Conservation (phyloP, 1,140 invertebrate species). For the Amyelois transitella region DNA sequence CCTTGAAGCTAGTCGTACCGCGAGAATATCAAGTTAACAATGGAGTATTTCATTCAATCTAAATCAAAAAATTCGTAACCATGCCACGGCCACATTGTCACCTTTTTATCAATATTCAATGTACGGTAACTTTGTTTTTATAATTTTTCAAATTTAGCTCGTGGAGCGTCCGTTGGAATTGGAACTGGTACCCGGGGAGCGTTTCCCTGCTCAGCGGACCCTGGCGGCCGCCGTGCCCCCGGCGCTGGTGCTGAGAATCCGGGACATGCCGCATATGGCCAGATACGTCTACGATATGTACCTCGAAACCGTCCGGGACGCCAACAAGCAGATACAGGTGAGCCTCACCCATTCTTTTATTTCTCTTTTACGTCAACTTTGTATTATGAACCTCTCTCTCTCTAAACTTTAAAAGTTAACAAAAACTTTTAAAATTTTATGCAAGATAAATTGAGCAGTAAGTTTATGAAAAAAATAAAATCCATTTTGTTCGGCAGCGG, state of each 20-base stretch:
- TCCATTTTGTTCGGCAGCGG: constrained; percentile 10
- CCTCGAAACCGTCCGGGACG: constrained; percentile 80
- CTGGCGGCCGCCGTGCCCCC: constrained; percentile 42
- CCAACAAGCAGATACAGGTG: constrained; percentile 15
- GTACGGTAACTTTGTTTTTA: too few relatives aligned
- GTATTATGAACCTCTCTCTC: background rate
- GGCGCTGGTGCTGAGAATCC: constrained; percentile 74
- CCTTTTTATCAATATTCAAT: too few relatives aligned
- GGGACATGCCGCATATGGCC: constrained; percentile 95
- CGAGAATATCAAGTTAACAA: too few relatives aligned
- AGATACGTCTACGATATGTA: constrained; percentile 95
- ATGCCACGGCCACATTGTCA: too few relatives aligned
- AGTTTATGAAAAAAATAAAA: background rate
- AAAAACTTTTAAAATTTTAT: too few relatives aligned
- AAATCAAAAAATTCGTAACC: too few relatives aligned
- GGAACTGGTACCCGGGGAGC: constrained; percentile 85
- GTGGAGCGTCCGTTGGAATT: constrained; percentile 83
- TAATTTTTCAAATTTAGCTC: constrained; percentile 43
- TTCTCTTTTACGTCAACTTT: background rate
- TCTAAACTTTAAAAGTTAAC: background rate
- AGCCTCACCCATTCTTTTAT: background rate
- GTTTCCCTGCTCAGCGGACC: constrained; percentile 81
- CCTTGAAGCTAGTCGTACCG: too few relatives aligned
- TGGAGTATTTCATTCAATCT: too few relatives aligned
- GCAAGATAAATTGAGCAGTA: too few relatives aligned